A percentile compares a stretch with the other conserved stretches of the same genome.
phyloP scores from a whole-genome alignment of 2,113 vertebrate species.

The Vanacampus margaritifer region DNA sequence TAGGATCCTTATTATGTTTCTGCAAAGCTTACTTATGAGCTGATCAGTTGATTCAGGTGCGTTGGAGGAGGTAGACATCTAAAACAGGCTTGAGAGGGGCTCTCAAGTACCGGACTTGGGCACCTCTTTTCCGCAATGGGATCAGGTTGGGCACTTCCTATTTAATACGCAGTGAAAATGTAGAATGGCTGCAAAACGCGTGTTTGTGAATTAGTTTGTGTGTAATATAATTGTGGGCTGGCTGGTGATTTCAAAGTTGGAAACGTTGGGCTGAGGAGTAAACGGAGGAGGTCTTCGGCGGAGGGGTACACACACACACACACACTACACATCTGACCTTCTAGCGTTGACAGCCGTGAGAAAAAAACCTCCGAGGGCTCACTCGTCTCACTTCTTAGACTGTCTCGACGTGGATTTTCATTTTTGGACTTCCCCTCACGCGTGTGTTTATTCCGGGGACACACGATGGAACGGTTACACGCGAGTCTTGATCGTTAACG shows the following conservation, averaged over 20 bases:
- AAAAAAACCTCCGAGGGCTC: not conserved
- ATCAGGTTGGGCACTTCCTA: not conserved
- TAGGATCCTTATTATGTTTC: too few relatives aligned
- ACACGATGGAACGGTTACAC: not conserved
- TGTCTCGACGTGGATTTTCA: not conserved
- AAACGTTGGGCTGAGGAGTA: not conserved
- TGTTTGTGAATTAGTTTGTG: not conserved
- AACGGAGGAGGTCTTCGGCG: constrained; percentile 57
- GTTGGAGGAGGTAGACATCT: too few relatives aligned
- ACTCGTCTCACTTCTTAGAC: not conserved
- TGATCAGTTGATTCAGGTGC: too few relatives aligned
- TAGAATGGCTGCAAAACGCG: not conserved
- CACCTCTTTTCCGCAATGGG: not conserved
- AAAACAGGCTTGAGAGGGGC: too few relatives aligned
- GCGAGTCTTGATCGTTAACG: not conserved
- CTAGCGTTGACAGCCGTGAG: constrained; percentile 38
- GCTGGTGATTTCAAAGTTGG: not conserved
- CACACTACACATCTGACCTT: constrained; percentile 31
- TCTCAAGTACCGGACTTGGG: too few relatives aligned
- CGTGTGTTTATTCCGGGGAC: constrained; percentile 2
- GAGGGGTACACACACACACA: constrained; percentile 55
- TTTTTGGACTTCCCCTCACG: not conserved
- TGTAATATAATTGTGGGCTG: not conserved
- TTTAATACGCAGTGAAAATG: not conserved
- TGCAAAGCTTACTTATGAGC: too few relatives aligned